Base-by-base conservation (phyloP, 2,888 invertebrate species). In the Carabus problematicus region DNA sequence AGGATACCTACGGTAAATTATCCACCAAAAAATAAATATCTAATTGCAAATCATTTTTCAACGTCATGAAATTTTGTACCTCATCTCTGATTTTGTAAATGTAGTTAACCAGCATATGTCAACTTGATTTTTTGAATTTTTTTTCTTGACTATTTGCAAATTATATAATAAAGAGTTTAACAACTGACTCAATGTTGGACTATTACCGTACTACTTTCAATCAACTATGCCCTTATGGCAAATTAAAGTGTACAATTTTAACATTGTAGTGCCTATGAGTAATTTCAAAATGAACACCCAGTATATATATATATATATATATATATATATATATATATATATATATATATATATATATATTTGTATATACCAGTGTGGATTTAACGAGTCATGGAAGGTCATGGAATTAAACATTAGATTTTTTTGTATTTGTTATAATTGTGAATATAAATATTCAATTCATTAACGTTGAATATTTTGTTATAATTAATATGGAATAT, bases 401-500 rank as follows among this genome's bases (percentile, higher is more conserved):
- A 19, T 54, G 18, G 16, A 19, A 19, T 19, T 54, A 54, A 19
- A 16, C 29, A 54, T 29, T 54, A 16, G 18, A 29, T 29, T 29
- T 29, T 29, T 29, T 29, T 29, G 29, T 29, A 29, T 29, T 29
- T 29, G 54, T 54, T 29, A 54, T 14, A n/a, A 54, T 14, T 11
- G 54, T 19, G n/a, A 16, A 54, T n/a, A 54, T 18, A 54, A 18
- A 14, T 4, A 29, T 18, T n/a, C 54, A 16, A 14, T 54, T 12
- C 6, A 29, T 11, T 19, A 19, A 16, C n/a, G 54, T 19, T 16
- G 11, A 43, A 18, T 59, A 16, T 45, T 49, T 61, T 49, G 61
- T 45, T 39, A n/a, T 52, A 49, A 40, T 29, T 29, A 29, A 29
- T 29, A 29, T 29, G 29, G 29, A 29, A 29, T 29, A 63, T 63